These are phyloP conservation scores for Anolis carolinensis DNA, from an alignment of 2,113 vertebrate genomes.

Conservation along the genomic window DNA sequence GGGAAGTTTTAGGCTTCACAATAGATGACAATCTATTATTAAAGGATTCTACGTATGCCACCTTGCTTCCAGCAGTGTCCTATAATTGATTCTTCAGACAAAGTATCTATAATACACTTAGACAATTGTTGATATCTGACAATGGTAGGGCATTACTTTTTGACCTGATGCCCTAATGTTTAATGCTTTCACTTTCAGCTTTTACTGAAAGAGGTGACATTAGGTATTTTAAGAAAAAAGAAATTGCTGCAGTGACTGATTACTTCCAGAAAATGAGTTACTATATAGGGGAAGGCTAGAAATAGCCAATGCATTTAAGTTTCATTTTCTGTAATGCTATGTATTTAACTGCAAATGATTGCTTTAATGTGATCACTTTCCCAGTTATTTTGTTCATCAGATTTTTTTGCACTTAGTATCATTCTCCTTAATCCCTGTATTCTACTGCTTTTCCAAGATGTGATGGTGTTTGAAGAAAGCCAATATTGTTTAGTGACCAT, in stretches of 20 bases:
- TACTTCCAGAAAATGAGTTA: constrained; percentile 30
- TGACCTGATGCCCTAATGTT: neutral
- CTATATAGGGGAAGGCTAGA: constrained; percentile 1
- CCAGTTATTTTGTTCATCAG: constrained; percentile 19
- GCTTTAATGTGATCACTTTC: constrained; percentile 21
- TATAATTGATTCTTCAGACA: constrained; percentile 9
- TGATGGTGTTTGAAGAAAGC: neutral
- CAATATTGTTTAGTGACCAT: too few species aligned
- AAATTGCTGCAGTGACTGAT: constrained; percentile 7
- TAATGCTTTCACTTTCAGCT: neutral
- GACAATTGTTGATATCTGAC: neutral
- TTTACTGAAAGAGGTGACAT: neutral
- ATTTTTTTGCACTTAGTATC: constrained; percentile 3
- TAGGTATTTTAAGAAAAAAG: neutral
- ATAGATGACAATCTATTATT: neutral
- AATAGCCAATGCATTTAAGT: constrained; percentile 23
- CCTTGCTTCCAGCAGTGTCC: neutral
- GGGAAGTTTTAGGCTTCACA: neutral
- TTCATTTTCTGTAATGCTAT: neutral
- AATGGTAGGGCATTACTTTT: accelerated
- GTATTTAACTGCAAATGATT: constrained; percentile 25
- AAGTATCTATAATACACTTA: neutral
- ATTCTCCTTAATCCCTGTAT: neutral
- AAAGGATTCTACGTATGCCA: neutral
- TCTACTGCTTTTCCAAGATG: neutral